phyloP scores from a whole-genome alignment of 2,888 invertebrate species.

The Philopedon plagiatum region DNA sequence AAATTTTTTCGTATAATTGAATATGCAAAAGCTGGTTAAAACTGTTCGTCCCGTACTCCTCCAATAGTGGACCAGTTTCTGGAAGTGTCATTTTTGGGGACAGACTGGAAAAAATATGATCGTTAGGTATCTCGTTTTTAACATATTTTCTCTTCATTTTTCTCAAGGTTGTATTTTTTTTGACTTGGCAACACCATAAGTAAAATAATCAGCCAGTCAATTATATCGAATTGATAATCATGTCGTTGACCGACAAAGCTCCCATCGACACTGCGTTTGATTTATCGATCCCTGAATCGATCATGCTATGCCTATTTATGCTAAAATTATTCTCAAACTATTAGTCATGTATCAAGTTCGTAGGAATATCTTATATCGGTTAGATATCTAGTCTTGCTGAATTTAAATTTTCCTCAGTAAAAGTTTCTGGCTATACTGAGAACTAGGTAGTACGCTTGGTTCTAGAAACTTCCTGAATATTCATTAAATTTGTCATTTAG shows the following conservation, averaged over 20 bases:
- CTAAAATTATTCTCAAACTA: conserved; percentile 1
- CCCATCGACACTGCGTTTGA: not conserved
- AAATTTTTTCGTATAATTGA: too few species aligned
- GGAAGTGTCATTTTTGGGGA: too few species aligned
- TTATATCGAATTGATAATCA: not conserved
- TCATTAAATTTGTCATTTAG: too few species aligned
- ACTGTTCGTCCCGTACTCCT: too few species aligned
- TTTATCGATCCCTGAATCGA: not conserved
- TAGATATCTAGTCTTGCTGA: not conserved
- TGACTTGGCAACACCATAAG: too few species aligned
- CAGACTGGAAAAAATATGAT: too few species aligned
- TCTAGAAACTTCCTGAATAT: not conserved
- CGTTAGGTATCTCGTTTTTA: too few species aligned
- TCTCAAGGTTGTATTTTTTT: too few species aligned
- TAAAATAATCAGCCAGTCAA: not conserved
- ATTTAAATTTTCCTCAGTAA: not conserved
- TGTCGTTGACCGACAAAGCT: conserved; percentile 4
- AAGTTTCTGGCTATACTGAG: not conserved
- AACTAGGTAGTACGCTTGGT: not conserved
- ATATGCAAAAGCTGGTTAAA: too few species aligned
- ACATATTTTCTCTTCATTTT: too few species aligned
- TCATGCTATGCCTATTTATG: conserved; percentile 8
- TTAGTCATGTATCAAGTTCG: conserved; percentile 1
- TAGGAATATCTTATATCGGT: not conserved
- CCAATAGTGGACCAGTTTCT: too few species aligned